These are phyloP conservation scores for Spisula solida DNA, from an alignment of 2,888 invertebrate species.

Conservation along the genomic window DNA sequence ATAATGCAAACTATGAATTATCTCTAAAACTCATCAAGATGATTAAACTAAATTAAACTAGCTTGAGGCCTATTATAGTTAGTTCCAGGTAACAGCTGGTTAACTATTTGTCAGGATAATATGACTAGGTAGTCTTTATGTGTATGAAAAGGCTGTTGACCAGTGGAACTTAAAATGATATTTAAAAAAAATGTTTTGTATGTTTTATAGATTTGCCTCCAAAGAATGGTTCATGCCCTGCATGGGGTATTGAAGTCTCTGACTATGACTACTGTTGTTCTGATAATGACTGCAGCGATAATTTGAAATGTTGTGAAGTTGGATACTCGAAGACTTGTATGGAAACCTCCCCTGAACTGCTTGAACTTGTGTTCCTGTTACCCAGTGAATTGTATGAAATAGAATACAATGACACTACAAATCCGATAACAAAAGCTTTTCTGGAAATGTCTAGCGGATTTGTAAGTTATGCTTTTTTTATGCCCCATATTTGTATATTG, in stretches of 20 bases:
- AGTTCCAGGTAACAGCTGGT: too few relatives aligned
- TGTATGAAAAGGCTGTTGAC: too few relatives aligned
- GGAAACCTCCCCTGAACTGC: neutral
- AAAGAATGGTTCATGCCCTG: slow-evolving; percentile 20
- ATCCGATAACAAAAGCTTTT: neutral
- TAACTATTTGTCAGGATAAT: too few relatives aligned
- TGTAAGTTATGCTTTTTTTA: too few relatives aligned
- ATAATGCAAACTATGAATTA: too few relatives aligned
- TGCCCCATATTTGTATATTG: too few relatives aligned
- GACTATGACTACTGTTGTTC: neutral
- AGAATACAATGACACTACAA: neutral
- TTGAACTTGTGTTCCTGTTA: neutral
- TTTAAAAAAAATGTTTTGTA: neutral
- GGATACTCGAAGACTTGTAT: neutral
- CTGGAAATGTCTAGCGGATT: too few relatives aligned
- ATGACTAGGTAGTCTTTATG: too few relatives aligned
- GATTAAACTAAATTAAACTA: too few relatives aligned
- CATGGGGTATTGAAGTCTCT: neutral
- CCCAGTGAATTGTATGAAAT: neutral
- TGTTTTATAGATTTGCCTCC: neutral
- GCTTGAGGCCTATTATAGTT: too few relatives aligned
- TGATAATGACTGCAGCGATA: slow-evolving; percentile 15
- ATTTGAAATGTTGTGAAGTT: slow-evolving; percentile 21
- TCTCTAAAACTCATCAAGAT: too few relatives aligned
- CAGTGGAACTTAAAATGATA: too few relatives aligned